Percentiles rank a stretch among this genome's conserved stretches.
phyloP scores from a whole-genome alignment of 2,888 invertebrate species.

The Agapostemon virescens region DNA sequence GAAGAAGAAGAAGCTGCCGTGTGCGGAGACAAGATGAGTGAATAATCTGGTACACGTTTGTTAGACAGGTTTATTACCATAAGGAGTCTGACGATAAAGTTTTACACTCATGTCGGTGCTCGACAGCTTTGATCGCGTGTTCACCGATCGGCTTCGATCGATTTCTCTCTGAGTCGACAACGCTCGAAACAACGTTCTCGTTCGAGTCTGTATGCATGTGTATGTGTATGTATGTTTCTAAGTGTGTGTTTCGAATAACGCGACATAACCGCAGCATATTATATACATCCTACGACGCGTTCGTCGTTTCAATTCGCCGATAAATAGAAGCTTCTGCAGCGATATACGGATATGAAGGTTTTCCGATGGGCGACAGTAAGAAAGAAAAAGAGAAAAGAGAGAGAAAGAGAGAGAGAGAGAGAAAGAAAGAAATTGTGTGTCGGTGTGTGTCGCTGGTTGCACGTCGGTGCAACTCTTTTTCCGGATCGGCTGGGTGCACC shows the following conservation, averaged over 20 bases:
- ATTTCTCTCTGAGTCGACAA: slow-evolving; percentile 13
- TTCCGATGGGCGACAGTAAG: slow-evolving; percentile 3
- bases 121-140: slow-evolving; percentile 25
- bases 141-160: slow-evolving; percentile 40
- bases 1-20: not conserved
- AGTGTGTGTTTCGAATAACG: slow-evolving; percentile 53
- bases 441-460: slow-evolving; percentile 46
- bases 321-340: slow-evolving; percentile 62
- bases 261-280: slow-evolving; percentile 63
- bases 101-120: slow-evolving; percentile 53
- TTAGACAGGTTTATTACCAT: slow-evolving; percentile 62
- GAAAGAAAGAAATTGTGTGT: not conserved
- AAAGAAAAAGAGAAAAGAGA: not conserved
- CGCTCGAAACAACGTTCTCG: slow-evolving; percentile 17
- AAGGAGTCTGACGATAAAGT: slow-evolving; percentile 55
- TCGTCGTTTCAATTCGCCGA: slow-evolving; percentile 20
- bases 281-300: slow-evolving; percentile 36
- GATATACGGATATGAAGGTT: slow-evolving; percentile 45
- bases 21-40: slow-evolving; percentile 45
- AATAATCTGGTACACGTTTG: slow-evolving; percentile 54
- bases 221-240: too few species aligned
- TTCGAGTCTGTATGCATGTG: not conserved
- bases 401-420: not conserved
- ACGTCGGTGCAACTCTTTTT: slow-evolving; percentile 41
- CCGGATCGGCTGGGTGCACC: slow-evolving; percentile 33